A percentile compares a stretch with the other conserved stretches of the same genome.
phyloP scores from a whole-genome alignment of 2,888 invertebrate species.

The Sminthurinus aureus region DNA sequence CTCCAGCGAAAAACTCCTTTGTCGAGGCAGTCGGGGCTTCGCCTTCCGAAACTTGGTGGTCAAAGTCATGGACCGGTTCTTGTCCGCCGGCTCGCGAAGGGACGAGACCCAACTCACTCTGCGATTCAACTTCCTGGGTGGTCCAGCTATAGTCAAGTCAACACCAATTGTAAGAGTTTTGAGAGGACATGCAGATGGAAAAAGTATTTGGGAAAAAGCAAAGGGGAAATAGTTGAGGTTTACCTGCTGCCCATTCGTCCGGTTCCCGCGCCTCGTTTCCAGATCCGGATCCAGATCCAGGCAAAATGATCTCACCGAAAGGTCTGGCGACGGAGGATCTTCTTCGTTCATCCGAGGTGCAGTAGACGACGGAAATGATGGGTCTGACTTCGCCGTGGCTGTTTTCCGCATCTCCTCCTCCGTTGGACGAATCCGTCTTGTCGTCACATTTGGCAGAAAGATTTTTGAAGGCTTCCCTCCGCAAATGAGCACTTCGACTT shows the following conservation, averaged over 20 bases:
- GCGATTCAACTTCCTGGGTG: slow-evolving; percentile 59
- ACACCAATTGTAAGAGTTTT: background rate
- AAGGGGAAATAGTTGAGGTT: background rate
- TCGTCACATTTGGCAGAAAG: slow-evolving; percentile 54
- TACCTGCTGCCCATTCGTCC: slow-evolving; percentile 56
- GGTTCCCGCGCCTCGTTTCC: slow-evolving; percentile 54
- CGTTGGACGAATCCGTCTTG: slow-evolving; percentile 58
- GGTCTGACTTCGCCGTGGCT: slow-evolving; percentile 55
- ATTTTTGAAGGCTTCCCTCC: slow-evolving; percentile 59
- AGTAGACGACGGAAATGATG: slow-evolving; percentile 60
- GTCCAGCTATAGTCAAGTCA: slow-evolving; percentile 46
- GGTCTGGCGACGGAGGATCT: slow-evolving; percentile 54
- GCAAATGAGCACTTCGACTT: slow-evolving; percentile 55
- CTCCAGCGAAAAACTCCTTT: slow-evolving; percentile 63
- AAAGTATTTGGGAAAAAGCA: background rate
- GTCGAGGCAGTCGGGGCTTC: slow-evolving; percentile 60
- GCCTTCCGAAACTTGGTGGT: slow-evolving; percentile 56
- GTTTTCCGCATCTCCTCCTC: slow-evolving; percentile 52
- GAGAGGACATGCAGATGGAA: background rate
- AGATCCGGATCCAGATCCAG: slow-evolving; percentile 49
- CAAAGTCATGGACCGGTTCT: slow-evolving; percentile 54
- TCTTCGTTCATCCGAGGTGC: slow-evolving; percentile 58
- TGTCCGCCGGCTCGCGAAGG: slow-evolving; percentile 58
- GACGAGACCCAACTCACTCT: slow-evolving; percentile 61
- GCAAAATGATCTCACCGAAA: slow-evolving; percentile 56